phyloP scores from a whole-genome alignment of 2,113 vertebrate genomes.

The Oryzias melastigma region DNA sequence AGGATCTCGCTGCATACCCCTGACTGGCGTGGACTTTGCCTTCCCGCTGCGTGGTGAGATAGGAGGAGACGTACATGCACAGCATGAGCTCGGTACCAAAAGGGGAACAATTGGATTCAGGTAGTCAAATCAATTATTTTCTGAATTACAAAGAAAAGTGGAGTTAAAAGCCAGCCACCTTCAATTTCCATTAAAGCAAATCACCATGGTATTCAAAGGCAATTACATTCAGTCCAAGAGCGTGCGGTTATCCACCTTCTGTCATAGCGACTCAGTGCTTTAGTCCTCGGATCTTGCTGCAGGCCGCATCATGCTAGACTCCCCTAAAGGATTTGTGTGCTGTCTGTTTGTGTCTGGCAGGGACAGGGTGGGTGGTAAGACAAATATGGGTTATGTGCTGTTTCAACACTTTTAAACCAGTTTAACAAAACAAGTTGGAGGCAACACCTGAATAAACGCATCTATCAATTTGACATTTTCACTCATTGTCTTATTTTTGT shows the following conservation, averaged over 20 bases:
- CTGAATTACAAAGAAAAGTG: conserved; percentile 14
- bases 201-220: too few species aligned
- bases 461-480: background rate
- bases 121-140: conserved; percentile 45
- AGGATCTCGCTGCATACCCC: conserved; percentile 36
- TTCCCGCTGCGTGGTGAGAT: conserved; percentile 28
- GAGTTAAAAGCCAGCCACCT: too few species aligned
- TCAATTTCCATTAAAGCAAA: too few species aligned
- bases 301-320: conserved; percentile 1
- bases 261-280: conserved; percentile 12
- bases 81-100: conserved; percentile 27
- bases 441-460: background rate
- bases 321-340: background rate
- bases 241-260: background rate
- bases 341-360: conserved; percentile 5
- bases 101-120: conserved; percentile 14
- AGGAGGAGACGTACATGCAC: conserved; percentile 19
- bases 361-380: background rate
- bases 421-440: background rate
- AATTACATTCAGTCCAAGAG: background rate
- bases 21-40: conserved; percentile 18
- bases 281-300: conserved; percentile 5
- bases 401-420: conserved; percentile 50
- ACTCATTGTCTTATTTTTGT: background rate
- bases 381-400: conserved; percentile 60